Base-by-base conservation (phyloP, 53 echinoderm and acorn worm genomes). In the Hippasteria phrygiana region DNA sequence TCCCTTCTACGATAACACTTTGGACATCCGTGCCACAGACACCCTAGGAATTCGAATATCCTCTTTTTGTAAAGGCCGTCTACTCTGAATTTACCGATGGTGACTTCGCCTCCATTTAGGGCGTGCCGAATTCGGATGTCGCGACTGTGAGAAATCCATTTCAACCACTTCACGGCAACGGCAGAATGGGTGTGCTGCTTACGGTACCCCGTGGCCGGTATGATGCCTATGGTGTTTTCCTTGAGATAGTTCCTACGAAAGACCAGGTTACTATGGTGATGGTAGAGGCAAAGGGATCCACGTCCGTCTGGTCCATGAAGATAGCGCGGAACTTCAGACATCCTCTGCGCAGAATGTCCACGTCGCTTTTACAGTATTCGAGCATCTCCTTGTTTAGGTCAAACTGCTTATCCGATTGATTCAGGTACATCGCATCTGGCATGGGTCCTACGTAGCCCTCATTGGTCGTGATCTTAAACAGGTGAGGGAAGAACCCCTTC, bases 1-100 rank as follows among this genome's bases (percentile, higher is more conserved):
- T 86, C 86, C 36, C 86, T 45, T 16, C 31, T 31, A n/a, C 20
- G 29, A 55, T 72, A 83, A 37, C 92, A 88, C 20, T 1, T 43
- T 13, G 88, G 72, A 39, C 88, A 91, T 9, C 88, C 80, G 73
- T 88, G 88, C 88, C 71, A 91, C 0, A 80, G 71, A 45, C 88
- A 91, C 3, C 92, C 92, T 62, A 88, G 29, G 38, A 91, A 88
- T 62, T 88, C 92, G 39, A 72, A 88, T 18, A 88, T 81, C 10
- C 55, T 88, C 24, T 64, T 53, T 36, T 24, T 59, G 5, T 79
- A 31, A 4, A 56, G 34, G 5, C 73, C 92, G 47, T 92, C 88
- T 17, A 43, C 83, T 1, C 16, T n/a, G n/a, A 39, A 78, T 1
- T 51, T 78, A 1, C 40, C 88, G 2, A 81, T 46, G n/a, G 16